Evolutionary conservation across 2,113 vertebrate species (phyloP).

Genomic region (Montifringilla adamsi): DNA sequence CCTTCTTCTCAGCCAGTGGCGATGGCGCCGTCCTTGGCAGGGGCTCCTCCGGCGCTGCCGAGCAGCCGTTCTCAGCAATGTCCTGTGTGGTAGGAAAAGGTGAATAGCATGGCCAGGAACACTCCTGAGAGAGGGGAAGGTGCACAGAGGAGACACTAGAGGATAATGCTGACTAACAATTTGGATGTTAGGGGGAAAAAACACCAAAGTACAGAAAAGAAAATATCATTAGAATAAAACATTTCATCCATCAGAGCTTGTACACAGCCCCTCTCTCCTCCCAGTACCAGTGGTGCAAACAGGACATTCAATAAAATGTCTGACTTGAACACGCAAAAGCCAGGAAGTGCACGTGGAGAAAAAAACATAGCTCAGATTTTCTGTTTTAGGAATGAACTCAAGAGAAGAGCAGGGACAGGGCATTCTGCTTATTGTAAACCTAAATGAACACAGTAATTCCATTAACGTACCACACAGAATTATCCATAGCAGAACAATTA

Average conservation of each 20-base stretch:
- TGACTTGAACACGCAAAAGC: conserved; percentile 26
- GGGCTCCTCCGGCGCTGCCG: conserved; percentile 66
- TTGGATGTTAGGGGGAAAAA: neutral
- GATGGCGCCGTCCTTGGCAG: conserved; percentile 64
- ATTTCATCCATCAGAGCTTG: neutral
- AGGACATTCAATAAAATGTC: neutral
- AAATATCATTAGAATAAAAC: neutral
- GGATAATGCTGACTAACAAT: conserved; percentile 37
- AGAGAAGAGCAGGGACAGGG: neutral
- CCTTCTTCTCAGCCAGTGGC: conserved; percentile 74
- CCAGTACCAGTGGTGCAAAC: neutral
- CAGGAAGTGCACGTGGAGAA: neutral
- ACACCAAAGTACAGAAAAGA: conserved; percentile 10
- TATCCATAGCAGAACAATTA: neutral
- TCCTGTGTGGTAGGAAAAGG: conserved; percentile 77
- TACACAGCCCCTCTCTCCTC: neutral
- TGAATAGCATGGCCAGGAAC: conserved; percentile 15
- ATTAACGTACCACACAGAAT: neutral
- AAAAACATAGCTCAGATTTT: neutral
- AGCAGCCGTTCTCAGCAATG: conserved; percentile 87
- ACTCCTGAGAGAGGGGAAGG: neutral
- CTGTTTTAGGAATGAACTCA: neutral
- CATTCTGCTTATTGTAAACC: neutral
- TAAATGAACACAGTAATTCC: neutral
- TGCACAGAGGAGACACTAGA: conserved; percentile 22